A percentile compares a stretch with the other conserved stretches of the same genome.
Evolutionary conservation across 2,113 vertebrate species (phyloP).

Genomic region (Eulacestoma nigropectus): DNA sequence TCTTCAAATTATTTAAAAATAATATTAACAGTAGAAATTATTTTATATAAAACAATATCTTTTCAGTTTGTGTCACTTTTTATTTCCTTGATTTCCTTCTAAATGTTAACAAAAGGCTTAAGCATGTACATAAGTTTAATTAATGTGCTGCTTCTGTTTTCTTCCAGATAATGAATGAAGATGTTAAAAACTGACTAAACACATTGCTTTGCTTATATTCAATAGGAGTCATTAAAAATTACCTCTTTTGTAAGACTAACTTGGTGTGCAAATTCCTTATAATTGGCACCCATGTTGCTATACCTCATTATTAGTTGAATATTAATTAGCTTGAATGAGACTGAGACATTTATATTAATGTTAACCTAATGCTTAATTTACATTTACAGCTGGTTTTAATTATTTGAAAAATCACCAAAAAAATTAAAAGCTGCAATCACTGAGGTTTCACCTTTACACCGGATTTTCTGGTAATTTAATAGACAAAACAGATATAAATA

Average conservation of each 20-base stretch:
- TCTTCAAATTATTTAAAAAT: not conserved
- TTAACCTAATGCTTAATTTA: not conserved
- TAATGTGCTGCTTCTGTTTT: not conserved
- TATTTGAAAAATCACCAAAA: not conserved
- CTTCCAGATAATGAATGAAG: slow-evolving; percentile 7
- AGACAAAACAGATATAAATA: not conserved
- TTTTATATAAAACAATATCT: not conserved
- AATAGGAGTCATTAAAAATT: not conserved
- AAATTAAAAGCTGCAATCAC: not conserved
- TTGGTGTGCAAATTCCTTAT: not conserved
- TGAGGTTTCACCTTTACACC: not conserved
- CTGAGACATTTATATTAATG: not conserved
- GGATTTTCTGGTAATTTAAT: not conserved
- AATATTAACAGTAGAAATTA: not conserved
- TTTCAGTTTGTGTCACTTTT: not conserved
- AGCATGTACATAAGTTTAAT: not conserved
- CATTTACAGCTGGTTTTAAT: not conserved
- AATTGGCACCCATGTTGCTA: not conserved
- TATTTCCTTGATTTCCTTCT: not conserved
- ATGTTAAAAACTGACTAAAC: not conserved
- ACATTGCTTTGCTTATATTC: not conserved
- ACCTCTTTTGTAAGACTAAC: not conserved
- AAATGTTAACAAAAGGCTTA: not conserved
- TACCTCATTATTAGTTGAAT: not conserved
- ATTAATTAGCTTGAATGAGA: not conserved